These are phyloP conservation scores for Chanos chanos DNA, from an alignment of 2,797 vertebrate species.

Conservation along the genomic window DNA sequence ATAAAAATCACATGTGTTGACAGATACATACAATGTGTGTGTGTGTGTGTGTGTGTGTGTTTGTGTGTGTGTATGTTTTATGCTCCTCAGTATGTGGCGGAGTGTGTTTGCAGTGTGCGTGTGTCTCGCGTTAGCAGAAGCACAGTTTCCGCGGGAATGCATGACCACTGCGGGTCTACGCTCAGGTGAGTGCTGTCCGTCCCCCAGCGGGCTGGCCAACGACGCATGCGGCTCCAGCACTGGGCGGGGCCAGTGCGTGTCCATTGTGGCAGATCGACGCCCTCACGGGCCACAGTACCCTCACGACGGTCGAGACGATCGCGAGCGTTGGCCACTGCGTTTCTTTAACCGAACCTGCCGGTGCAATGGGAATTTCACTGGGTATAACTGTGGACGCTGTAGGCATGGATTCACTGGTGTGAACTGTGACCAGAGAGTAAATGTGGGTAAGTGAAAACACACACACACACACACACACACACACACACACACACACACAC, in stretches of 20 bases:
- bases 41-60: neutral
- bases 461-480: neutral
- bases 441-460: conserved; percentile 73
- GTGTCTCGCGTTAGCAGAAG: conserved; percentile 48
- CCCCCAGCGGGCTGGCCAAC: conserved; percentile 64
- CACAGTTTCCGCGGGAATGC: conserved; percentile 88
- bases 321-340: conserved; percentile 86
- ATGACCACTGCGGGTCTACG: conserved; percentile 69
- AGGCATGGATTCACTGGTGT: conserved; percentile 80
- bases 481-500: neutral
- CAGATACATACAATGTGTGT: too few relatives aligned
- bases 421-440: conserved; percentile 76
- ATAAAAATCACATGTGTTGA: too few relatives aligned
- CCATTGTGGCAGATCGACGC: conserved; percentile 69
- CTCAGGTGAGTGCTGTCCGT: conserved; percentile 86
- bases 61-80: conserved; percentile 1
- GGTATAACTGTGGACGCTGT: conserved; percentile 83
- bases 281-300: conserved; percentile 88
- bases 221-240: conserved; percentile 81
- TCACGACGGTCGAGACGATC: conserved; percentile 86
- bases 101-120: conserved; percentile 53
- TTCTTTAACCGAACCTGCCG: conserved; percentile 91
- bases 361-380: conserved; percentile 84
- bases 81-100: conserved; percentile 58
- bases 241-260: conserved; percentile 79